phyloP scores from a whole-genome alignment of 2,797 vertebrate genomes.

The Percopsis omiscomaycus region DNA sequence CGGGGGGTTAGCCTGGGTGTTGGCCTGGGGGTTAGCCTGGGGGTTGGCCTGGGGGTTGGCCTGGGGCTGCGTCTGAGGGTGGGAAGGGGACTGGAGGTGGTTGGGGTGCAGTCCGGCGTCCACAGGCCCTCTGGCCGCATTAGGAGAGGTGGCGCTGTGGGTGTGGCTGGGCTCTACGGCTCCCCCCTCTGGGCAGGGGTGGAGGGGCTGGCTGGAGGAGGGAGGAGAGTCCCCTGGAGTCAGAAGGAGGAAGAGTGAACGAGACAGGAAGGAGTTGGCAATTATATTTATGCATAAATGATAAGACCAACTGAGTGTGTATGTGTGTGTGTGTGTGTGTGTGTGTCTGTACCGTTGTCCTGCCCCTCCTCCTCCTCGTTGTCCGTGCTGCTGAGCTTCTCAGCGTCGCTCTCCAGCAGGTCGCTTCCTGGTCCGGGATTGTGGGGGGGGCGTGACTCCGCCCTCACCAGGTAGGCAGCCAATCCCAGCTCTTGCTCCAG shows the following conservation, averaged over 20 bases:
- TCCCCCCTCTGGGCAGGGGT: conserved; percentile 48
- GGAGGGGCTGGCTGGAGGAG: conserved; percentile 52
- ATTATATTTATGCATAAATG: conserved; percentile 54
- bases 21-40: conserved; percentile 41
- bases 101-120: conserved; percentile 10
- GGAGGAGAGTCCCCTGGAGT: conserved; percentile 59
- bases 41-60: conserved; percentile 45
- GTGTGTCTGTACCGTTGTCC: conserved; percentile 78
- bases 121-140: conserved; percentile 39
- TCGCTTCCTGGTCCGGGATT: conserved; percentile 77
- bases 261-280: neutral
- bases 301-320: neutral
- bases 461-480: conserved; percentile 89
- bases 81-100: conserved; percentile 31
- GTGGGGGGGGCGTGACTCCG: conserved; percentile 75
- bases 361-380: conserved; percentile 88
- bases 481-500: conserved; percentile 95
- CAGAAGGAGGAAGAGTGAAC: neutral
- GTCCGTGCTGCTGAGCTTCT: conserved; percentile 93
- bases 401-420: conserved; percentile 88
- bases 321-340: neutral
- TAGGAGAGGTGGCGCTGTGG: conserved; percentile 47
- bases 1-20: conserved; percentile 37
- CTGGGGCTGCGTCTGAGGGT: conserved; percentile 29
- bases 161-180: conserved; percentile 34